Percentiles rank a stretch among this genome's conserved stretches.
Conservation (phyloP, 1,140 invertebrate species). For the Odontomachus brunneus region DNA sequence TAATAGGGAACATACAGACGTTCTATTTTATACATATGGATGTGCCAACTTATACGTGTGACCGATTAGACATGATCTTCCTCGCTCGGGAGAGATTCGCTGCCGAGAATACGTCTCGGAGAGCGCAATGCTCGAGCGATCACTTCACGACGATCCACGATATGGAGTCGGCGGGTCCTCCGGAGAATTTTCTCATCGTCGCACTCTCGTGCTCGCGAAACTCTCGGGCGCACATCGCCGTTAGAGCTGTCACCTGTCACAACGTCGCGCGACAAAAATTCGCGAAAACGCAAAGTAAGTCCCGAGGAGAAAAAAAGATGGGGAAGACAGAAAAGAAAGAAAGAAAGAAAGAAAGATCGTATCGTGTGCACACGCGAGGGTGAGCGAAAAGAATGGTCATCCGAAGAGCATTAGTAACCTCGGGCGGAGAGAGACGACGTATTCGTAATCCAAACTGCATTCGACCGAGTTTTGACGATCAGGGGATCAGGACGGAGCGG, state of each 20-base stretch:
- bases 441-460: conserved; percentile 41
- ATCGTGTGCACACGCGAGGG: not conserved
- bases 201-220: not conserved
- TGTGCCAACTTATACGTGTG: no score
- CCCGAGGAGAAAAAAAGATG: not conserved
- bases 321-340: not conserved
- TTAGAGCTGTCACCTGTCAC: not conserved
- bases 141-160: not conserved
- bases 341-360: no score
- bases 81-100: no score
- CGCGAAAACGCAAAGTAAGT: conserved; percentile 10
- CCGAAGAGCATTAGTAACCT: conserved; percentile 23
- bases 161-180: not conserved
- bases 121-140: not conserved
- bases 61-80: no score
- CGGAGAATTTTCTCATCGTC: conserved; percentile 6
- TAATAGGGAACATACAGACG: no score
- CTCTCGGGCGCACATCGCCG: not conserved
- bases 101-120: no score
- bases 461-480: conserved; percentile 48
- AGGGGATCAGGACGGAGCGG: conserved; percentile 23
- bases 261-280: conserved; percentile 18
- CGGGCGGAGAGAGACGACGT: conserved; percentile 1
- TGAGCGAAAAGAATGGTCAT: conserved; percentile 31
- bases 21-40: no score